Evolutionary conservation across 1,140 invertebrate species (phyloP), one percentile per base, ranked within the genome.

Genomic region (Philotrypesis tridentata): DNA sequence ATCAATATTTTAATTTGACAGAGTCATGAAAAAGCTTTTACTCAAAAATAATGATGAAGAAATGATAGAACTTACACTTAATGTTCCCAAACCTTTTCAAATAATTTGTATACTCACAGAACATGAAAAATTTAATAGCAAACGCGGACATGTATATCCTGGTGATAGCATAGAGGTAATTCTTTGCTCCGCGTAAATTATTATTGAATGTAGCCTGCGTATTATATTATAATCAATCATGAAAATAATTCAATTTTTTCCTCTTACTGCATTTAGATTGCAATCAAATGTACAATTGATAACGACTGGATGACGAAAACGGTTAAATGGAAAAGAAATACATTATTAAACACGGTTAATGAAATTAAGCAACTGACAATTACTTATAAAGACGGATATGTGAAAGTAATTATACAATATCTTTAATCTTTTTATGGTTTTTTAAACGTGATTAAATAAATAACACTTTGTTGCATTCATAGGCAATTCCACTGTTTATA

Each of bases 401-500:
- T 4, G 27, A 80, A 85, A 75, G 83, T 85, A 79, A 75, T 37
- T 1, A 40, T 48, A 79, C 14, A 65, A 23, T 63, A 27, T 83
- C 25, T 68, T 27, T 67, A n/a, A n/a, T 76, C 5, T 48, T 7
- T 65, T 67, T 12, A 17, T 12, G 21, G 9, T n/a, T 48, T 74
- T 1, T 37, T 60, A 2, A 68, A 23, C 21, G 61, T 17, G 21
- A 60, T 48, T n/a, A 12, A 68, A 74, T 61, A 48, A 31, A 60
- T 71, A 6, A 12, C 25, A 48, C 25, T 72, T 25, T 73, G 29
- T 68, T 0, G 23, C 61, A 11, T n/a, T 83, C 83, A 37, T 33
- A 86, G 87, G 11, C 48, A 6, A 4, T 85, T n/a, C 70, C 76
- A 23, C 43, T 87, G 55, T 79, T 55, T 76, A 67, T 87, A 25